phyloP scores from a whole-genome alignment of 2,113 vertebrate genomes.

The Thunnus maccoyii region DNA sequence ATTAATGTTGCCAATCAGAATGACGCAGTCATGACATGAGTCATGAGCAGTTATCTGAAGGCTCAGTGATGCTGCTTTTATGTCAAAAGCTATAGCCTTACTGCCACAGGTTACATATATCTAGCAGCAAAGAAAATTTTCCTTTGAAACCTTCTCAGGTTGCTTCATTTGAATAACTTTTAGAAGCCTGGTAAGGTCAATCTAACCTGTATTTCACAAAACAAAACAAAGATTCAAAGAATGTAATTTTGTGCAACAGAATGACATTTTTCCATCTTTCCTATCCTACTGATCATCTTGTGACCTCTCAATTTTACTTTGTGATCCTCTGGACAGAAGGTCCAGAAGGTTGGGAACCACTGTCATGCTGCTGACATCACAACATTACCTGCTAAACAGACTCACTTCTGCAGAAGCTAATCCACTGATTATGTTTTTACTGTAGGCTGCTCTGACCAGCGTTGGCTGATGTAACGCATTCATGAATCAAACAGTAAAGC shows the following conservation, averaged over 20 bases:
- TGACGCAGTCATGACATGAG: constrained; percentile 4
- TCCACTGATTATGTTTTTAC: constrained; percentile 16
- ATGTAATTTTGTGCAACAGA: neutral
- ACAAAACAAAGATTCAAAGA: neutral
- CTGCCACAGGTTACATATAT: neutral
- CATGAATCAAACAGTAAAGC: constrained; percentile 25
- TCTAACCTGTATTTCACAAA: neutral
- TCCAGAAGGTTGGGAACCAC: neutral
- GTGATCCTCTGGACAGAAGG: neutral
- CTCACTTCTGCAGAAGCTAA: neutral
- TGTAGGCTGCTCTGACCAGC: neutral
- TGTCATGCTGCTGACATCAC: too few relatives aligned
- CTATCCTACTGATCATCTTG: constrained; percentile 7
- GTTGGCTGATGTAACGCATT: neutral
- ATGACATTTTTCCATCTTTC: neutral
- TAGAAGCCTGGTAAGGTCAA: neutral
- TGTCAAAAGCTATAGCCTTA: neutral
- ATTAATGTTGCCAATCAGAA: constrained; percentile 9
- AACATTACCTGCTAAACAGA: neutral
- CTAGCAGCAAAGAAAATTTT: neutral
- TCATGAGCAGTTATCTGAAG: neutral
- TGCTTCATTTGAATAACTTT: neutral
- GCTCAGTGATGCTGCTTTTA: constrained; percentile 24
- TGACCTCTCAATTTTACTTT: neutral
- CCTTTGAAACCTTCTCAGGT: neutral